phyloP scores from a whole-genome alignment of 2,797 vertebrate genomes.

The Clarias laeviceps region DNA sequence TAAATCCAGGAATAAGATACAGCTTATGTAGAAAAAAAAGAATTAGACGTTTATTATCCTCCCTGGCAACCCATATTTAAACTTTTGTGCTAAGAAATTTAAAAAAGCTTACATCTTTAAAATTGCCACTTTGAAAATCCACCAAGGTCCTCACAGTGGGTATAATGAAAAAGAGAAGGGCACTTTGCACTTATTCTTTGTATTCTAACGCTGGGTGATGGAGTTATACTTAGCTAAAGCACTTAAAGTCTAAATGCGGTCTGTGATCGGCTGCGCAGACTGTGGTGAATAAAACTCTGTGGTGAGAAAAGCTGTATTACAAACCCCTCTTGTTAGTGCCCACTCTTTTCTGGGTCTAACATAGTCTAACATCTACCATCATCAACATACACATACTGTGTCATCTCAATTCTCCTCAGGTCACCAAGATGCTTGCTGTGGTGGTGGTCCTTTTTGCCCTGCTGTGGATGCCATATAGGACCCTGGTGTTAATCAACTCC shows the following conservation, averaged over 20 bases:
- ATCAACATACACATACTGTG: background rate
- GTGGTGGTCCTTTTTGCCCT: slow-evolving; percentile 80
- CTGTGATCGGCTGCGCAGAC: background rate
- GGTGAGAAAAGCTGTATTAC: slow-evolving; percentile 1
- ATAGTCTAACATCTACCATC: background rate
- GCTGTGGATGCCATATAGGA: slow-evolving; percentile 82
- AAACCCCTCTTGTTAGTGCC: background rate
- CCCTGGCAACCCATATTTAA: background rate
- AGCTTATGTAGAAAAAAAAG: background rate
- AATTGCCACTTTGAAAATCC: slow-evolving; percentile 5
- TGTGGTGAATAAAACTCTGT: background rate
- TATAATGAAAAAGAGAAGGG: slow-evolving; percentile 14
- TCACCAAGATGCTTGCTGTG: slow-evolving; percentile 82
- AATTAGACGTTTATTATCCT: background rate
- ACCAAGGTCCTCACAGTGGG: slow-evolving; percentile 1
- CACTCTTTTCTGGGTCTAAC: background rate
- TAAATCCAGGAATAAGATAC: background rate
- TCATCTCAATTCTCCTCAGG: slow-evolving; percentile 61
- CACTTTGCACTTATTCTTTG: slow-evolving; percentile 23
- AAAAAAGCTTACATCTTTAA: background rate
- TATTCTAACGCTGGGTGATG: slow-evolving; percentile 11
- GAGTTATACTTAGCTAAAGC: slow-evolving; percentile 20
- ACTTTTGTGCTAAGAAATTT: slow-evolving; percentile 14
- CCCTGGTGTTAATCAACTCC: slow-evolving; percentile 80
- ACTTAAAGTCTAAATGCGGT: slow-evolving; percentile 19